phyloP scores from a whole-genome alignment of 2,113 vertebrate genomes.

The Stictonetta naevosa region DNA sequence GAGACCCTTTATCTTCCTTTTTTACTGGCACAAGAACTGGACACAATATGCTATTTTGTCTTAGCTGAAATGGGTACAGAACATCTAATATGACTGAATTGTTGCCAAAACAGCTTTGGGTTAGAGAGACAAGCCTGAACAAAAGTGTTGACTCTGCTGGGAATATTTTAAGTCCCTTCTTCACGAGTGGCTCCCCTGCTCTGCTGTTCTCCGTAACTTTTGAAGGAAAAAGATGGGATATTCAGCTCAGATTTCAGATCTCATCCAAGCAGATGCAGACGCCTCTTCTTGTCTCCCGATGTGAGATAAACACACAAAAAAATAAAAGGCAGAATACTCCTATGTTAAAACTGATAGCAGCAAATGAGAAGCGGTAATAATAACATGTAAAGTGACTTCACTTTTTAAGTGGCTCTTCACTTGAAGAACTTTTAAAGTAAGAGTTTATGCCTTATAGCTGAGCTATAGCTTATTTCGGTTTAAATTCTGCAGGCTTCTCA shows the following conservation, averaged over 20 bases:
- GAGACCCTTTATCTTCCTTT: neutral
- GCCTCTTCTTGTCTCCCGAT: neutral
- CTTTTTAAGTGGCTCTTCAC: neutral
- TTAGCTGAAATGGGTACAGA: neutral
- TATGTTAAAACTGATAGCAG: neutral
- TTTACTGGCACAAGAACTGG: neutral
- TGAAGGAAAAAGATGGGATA: neutral
- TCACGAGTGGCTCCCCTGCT: neutral
- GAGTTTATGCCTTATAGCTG: neutral
- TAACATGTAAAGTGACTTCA: neutral
- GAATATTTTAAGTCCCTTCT: neutral
- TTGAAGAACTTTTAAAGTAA: neutral
- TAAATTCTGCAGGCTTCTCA: conserved; percentile 13
- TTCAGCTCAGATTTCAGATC: neutral
- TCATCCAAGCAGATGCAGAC: neutral
- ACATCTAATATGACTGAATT: neutral
- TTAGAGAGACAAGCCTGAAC: neutral
- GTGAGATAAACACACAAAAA: neutral
- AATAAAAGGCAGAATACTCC: neutral
- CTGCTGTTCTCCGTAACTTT: neutral
- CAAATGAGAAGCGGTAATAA: neutral
- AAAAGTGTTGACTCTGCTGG: neutral
- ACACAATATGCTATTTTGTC: conserved; percentile 14
- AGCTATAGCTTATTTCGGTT: neutral
- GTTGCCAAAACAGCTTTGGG: neutral